Conservation (phyloP, 1,140 invertebrate species). For the Bathynomus jamesi region DNA sequence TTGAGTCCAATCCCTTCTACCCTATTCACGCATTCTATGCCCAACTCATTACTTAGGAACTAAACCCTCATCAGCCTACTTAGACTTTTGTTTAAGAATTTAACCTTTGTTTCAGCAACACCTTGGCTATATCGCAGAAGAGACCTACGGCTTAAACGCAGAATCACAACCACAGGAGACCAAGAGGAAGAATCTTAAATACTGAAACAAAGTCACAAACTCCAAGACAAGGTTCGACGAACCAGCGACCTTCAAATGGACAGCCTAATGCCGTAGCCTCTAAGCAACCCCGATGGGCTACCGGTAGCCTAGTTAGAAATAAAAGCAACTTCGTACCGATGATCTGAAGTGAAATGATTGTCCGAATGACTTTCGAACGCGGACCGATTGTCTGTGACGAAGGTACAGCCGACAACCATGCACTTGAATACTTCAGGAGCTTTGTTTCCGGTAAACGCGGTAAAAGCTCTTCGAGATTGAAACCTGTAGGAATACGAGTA, state of each 20-base stretch:
- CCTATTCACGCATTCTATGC: too few species aligned
- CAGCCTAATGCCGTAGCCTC: not conserved
- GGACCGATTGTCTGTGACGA: slow-evolving; percentile 42
- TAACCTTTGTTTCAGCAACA: too few species aligned
- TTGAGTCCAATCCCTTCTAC: too few species aligned
- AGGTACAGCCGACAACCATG: slow-evolving; percentile 49
- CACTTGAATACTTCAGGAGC: slow-evolving; percentile 50
- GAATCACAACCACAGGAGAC: too few species aligned
- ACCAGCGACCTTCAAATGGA: not conserved
- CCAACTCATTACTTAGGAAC: too few species aligned
- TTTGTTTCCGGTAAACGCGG: slow-evolving; percentile 20
- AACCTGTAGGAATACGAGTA: slow-evolving; percentile 21
- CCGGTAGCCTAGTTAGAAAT: not conserved
- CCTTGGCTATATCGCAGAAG: too few species aligned
- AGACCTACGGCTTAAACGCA: too few species aligned
- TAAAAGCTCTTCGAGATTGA: slow-evolving; percentile 21
- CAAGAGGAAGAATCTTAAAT: too few species aligned
- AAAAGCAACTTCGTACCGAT: not conserved
- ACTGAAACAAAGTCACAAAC: not conserved
- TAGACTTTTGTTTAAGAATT: too few species aligned
- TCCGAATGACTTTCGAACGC: slow-evolving; percentile 46
- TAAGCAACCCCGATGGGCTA: not conserved
- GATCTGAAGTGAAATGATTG: slow-evolving; percentile 41
- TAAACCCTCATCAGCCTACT: too few species aligned
- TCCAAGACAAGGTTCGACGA: too few species aligned